Conservation (phyloP, 2,797 vertebrate genomes). For the Melanotaenia boesemani region DNA sequence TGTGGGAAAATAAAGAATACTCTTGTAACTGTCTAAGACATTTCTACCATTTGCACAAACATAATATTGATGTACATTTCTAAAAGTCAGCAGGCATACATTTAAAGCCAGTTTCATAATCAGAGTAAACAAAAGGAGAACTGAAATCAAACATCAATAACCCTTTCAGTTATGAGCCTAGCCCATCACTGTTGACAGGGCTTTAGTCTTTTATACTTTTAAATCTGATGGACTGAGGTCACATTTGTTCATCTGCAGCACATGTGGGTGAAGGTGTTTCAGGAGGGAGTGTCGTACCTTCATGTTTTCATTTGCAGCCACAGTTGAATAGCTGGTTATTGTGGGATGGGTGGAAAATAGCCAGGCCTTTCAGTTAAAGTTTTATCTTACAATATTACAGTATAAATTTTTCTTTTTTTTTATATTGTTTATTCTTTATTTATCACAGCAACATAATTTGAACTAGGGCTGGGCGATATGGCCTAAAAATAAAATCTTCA, state of each 20-base stretch:
- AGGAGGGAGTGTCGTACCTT: not conserved
- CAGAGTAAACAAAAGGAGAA: slow-evolving; percentile 15
- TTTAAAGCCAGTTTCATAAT: slow-evolving; percentile 24
- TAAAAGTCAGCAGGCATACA: too few species aligned
- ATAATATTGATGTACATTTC: too few species aligned
- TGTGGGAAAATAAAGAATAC: too few species aligned
- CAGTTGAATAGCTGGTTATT: not conserved
- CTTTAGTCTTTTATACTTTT: slow-evolving; percentile 19
- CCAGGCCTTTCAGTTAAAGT: not conserved
- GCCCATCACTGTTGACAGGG: slow-evolving; percentile 11
- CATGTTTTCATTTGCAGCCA: not conserved
- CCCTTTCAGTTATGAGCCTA: slow-evolving; percentile 12
- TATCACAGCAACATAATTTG: not conserved
- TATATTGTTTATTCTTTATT: not conserved
- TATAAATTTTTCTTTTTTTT: not conserved
- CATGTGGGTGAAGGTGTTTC: slow-evolving; percentile 2
- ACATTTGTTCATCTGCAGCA: not conserved
- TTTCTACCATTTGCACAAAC: too few species aligned
- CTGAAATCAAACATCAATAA: slow-evolving; percentile 7
- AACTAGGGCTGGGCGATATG: too few species aligned
- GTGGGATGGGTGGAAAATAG: not conserved
- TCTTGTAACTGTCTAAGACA: too few species aligned
- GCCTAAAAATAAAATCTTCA: too few species aligned
- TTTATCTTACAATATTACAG: not conserved
- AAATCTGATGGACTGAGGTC: not conserved